These are phyloP conservation scores for Himalopsyche japonica DNA, from an alignment of 2,888 invertebrate species.

Conservation along the genomic window DNA sequence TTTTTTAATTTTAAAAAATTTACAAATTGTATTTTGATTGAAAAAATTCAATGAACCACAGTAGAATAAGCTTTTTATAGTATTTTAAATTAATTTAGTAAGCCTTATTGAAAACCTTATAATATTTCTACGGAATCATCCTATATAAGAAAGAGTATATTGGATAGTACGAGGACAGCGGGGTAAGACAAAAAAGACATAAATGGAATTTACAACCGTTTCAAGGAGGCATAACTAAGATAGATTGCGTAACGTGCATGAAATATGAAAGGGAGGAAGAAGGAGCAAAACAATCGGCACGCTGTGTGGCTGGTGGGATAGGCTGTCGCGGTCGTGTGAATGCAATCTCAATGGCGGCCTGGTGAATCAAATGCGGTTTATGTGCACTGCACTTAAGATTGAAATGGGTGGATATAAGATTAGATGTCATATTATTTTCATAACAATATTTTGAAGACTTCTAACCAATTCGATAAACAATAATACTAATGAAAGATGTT, in stretches of 20 bases:
- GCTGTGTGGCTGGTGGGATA: conserved; percentile 8
- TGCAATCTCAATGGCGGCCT: conserved; percentile 7
- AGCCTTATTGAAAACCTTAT: too few relatives aligned
- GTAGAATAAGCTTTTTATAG: too few relatives aligned
- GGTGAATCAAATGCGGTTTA: background rate
- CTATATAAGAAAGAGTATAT: background rate
- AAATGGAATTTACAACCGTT: conserved; percentile 40
- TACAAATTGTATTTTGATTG: too few relatives aligned
- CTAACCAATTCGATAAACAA: too few relatives aligned
- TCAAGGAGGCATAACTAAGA: conserved; percentile 38
- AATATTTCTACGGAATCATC: background rate
- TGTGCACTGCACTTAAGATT: background rate
- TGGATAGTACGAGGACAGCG: background rate
- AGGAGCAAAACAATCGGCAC: conserved; percentile 23
- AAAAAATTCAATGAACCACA: too few relatives aligned
- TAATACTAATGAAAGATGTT: too few relatives aligned
- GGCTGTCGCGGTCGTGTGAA: background rate
- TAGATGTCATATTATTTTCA: background rate
- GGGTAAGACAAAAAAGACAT: conserved; percentile 33
- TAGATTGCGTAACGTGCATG: conserved; percentile 39
- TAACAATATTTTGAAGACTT: too few relatives aligned
- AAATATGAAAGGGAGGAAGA: conserved; percentile 33
- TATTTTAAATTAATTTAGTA: too few relatives aligned
- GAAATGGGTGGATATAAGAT: background rate
- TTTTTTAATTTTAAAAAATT: too few relatives aligned